Conservation (phyloP, 1,140 invertebrate species). For the Coptotermes formosanus region DNA sequence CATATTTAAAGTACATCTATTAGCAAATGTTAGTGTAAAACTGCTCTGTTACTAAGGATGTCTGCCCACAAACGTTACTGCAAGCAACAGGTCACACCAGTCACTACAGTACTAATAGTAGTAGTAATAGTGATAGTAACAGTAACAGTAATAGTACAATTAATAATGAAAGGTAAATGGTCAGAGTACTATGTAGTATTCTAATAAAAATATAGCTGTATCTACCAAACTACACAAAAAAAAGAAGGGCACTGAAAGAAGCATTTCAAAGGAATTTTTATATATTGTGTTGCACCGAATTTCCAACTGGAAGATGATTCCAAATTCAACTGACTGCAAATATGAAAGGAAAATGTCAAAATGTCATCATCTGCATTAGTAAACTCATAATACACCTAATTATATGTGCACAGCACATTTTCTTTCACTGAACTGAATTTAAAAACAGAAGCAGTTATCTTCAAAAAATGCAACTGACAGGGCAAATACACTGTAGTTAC, state of each 20-base stretch:
- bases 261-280: neutral
- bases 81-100: conserved; percentile 21
- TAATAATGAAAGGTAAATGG: neutral
- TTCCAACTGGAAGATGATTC: too few species aligned
- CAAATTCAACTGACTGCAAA: too few species aligned
- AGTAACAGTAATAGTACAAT: neutral
- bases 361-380: too few species aligned
- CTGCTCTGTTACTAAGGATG: neutral
- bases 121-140: neutral
- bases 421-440: too few species aligned
- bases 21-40: neutral
- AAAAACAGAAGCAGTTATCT: too few species aligned
- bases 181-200: neutral
- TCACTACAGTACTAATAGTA: conserved; percentile 24
- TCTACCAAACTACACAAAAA: conserved; percentile 8
- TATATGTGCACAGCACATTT: too few species aligned
- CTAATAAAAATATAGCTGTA: conserved; percentile 1
- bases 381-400: too few species aligned
- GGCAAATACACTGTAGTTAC: neutral
- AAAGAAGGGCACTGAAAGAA: conserved; percentile 1
- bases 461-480: neutral
- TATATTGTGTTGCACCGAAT: too few species aligned
- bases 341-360: too few species aligned
- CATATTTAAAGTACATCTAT: neutral
- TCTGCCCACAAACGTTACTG: neutral